Evolutionary conservation across 2,888 invertebrate species (phyloP), one percentile per base, ranked within the genome.

Genomic region (Andrena bucephala): DNA sequence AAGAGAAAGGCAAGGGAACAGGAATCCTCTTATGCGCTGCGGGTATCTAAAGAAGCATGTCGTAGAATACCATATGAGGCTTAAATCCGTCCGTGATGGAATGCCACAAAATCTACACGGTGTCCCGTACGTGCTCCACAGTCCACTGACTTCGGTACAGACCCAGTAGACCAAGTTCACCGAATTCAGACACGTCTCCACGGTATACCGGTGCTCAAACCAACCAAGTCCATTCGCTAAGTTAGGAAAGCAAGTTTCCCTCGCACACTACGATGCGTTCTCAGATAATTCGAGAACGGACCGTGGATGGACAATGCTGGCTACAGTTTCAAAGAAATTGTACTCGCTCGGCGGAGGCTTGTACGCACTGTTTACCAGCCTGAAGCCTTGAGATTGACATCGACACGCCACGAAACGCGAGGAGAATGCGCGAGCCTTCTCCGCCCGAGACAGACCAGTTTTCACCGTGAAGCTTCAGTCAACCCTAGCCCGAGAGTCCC

Each of bases 51-150:
- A 88, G 88, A 89, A 89, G 85, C 83, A 75, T 83, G 83, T 57
- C 83, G 84, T 73, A 60, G 89, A 91, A 91, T 91, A 91, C 88
- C 86, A 87, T 87, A 90, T 83, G 86, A 89, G 86, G 78, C 60
- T 84, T 77, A 83, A 71, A 79, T 68, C 75, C 59, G 71, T 63
- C 36, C 79, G 73, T 79, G 78, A 71, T 71, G 82, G 84, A 86
- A 85, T 86, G 84, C 76, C 81, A 77, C 75, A 24, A 79, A 79
- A 72, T 70, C 75, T 84, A 67, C 75, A 31, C 52, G 66, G 73
- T 79, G 84, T 70, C 48, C 20, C 33, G 20, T 24, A 8, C 27
- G 6, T 33, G 48, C 52, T 57, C 52, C 3, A 27, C 10, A 7
- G 16, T 54, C 8, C 33, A 16, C 65, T 60, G 29, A 16, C 33